These are phyloP conservation scores for Agriopis marginaria DNA, from an alignment of 2,888 invertebrate species.

Conservation along the genomic window DNA sequence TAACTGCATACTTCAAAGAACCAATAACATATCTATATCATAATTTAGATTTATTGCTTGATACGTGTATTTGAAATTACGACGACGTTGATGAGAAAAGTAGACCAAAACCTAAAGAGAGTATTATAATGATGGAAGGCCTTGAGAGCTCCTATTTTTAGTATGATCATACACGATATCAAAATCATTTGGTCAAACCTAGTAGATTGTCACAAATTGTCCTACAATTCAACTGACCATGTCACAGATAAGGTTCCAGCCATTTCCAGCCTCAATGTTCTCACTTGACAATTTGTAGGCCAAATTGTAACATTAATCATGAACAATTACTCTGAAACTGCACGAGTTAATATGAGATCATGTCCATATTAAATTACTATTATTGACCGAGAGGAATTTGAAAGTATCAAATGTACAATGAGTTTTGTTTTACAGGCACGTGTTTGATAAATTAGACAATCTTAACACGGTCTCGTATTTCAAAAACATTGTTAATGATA, in stretches of 20 bases:
- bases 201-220: conserved; percentile 34
- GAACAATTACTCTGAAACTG: conserved; percentile 63
- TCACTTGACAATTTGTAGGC: conserved; percentile 62
- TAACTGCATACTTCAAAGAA: conserved; percentile 29
- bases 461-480: conserved; percentile 19
- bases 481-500: conserved; percentile 22
- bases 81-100: neutral
- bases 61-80: conserved; percentile 4
- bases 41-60: conserved; percentile 12
- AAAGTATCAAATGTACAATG: conserved; percentile 22
- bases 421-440: conserved; percentile 23
- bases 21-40: conserved; percentile 27
- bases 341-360: conserved; percentile 58
- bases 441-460: conserved; percentile 28
- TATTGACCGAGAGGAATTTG: conserved; percentile 24
- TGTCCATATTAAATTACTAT: conserved; percentile 48
- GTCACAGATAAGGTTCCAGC: conserved; percentile 29
- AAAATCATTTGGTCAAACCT: conserved; percentile 19
- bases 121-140: neutral
- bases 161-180: neutral
- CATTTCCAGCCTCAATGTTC: conserved; percentile 24
- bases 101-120: neutral
- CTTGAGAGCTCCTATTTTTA: neutral
- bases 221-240: conserved; percentile 31
- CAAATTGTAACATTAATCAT: conserved; percentile 66